Conservation (phyloP, 2,113 vertebrate genomes). For the Anarrhichthys ocellatus region DNA sequence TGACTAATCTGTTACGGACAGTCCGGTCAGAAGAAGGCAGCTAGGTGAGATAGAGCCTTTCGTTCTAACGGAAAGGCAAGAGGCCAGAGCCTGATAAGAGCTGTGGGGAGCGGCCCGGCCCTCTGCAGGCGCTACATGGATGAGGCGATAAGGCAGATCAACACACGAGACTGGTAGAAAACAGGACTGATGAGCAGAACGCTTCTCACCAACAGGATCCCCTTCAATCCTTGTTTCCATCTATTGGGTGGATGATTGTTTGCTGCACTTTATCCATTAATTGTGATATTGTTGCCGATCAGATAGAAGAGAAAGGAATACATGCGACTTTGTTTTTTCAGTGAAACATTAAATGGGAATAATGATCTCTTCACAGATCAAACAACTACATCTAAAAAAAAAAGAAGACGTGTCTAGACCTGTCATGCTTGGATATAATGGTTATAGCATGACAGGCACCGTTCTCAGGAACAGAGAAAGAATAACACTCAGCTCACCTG, state of each 20-base stretch:
- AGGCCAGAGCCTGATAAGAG: conserved; percentile 70
- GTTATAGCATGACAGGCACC: not conserved
- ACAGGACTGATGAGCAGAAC: conserved; percentile 20
- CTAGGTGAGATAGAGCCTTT: conserved; percentile 57
- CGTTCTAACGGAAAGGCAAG: conserved; percentile 66
- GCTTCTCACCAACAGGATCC: not conserved
- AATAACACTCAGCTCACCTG: not conserved
- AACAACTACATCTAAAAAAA: not conserved
- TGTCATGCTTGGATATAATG: not conserved
- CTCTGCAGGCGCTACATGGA: conserved; percentile 12
- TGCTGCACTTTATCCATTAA: not conserved
- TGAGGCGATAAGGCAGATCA: conserved; percentile 30
- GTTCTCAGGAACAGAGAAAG: not conserved
- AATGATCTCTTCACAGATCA: not conserved
- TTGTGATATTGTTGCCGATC: not conserved
- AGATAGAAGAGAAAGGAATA: not conserved
- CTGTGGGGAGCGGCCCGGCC: conserved; percentile 44
- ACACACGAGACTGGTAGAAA: conserved; percentile 30
- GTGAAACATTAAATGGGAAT: not conserved
- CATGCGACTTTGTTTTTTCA: not conserved
- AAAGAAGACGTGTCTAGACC: no score
- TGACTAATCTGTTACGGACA: conserved; percentile 66
- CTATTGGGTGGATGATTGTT: not conserved
- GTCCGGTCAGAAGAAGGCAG: conserved; percentile 18
- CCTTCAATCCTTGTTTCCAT: not conserved